These are phyloP conservation scores for Psephotus haematonotus DNA, from an alignment of 2,113 vertebrate genomes.

Conservation along the genomic window DNA sequence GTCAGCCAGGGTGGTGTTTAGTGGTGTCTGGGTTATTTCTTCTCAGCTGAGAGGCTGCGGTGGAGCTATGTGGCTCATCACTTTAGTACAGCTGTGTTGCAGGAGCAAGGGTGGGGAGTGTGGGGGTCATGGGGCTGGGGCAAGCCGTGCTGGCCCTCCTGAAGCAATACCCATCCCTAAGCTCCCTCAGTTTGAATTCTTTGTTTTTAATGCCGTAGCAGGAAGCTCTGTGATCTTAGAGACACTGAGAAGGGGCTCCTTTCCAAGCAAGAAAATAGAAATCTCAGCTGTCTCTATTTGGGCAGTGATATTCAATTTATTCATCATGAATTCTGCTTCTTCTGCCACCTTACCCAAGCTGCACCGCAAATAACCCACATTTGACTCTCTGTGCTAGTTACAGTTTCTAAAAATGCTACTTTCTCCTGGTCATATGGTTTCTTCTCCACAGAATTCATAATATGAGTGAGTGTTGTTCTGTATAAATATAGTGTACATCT, in stretches of 20 bases:
- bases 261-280: not conserved
- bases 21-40: not conserved
- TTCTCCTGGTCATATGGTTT: slow-evolving; percentile 4
- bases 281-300: not conserved
- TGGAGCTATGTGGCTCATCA: not conserved
- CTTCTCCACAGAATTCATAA: not conserved
- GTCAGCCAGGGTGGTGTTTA: not conserved
- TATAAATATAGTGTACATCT: slow-evolving; percentile 15
- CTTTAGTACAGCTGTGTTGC: accelerated
- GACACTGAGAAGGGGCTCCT: not conserved
- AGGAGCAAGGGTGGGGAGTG: not conserved
- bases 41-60: not conserved
- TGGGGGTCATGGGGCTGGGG: not conserved
- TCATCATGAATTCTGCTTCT: not conserved
- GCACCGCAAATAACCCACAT: not conserved
- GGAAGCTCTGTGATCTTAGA: not conserved
- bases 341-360: not conserved
- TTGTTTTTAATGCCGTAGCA: not conserved
- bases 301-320: not conserved
- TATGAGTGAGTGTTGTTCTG: not conserved
- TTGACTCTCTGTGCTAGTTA: slow-evolving; percentile 8
- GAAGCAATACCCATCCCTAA: not conserved
- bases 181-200: not conserved
- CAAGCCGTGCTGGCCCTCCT: not conserved
- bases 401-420: slow-evolving; percentile 2